Evolutionary conservation across 2,888 invertebrate genomes (phyloP).

Genomic region (Phymatocera aterrima): DNA sequence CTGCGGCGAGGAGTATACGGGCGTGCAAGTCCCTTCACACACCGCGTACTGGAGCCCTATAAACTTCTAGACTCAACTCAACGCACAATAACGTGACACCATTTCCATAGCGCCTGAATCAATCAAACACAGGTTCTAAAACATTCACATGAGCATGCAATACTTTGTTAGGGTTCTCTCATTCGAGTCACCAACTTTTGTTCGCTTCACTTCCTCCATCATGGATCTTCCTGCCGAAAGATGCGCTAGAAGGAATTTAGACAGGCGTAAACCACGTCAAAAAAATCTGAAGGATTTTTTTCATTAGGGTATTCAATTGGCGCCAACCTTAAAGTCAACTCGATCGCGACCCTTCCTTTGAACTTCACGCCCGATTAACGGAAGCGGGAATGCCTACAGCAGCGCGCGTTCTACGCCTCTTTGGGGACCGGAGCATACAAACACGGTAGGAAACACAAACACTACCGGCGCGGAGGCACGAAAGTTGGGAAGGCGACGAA

Average conservation of each 20-base stretch:
- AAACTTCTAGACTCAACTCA: neutral
- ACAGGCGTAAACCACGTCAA: neutral
- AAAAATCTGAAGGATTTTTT: neutral
- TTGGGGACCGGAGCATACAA: slow-evolving; percentile 43
- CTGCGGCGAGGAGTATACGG: neutral
- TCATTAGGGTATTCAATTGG: slow-evolving; percentile 31
- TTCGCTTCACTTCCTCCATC: no score
- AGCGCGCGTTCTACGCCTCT: neutral
- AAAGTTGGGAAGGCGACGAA: slow-evolving; percentile 36
- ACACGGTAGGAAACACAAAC: slow-evolving; percentile 49
- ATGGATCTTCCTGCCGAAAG: neutral
- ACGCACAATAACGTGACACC: neutral
- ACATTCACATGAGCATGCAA: neutral
- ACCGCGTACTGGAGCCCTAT: slow-evolving; percentile 17
- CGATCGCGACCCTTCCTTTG: slow-evolving; percentile 37
- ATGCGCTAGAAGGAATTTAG: neutral
- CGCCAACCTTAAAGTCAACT: slow-evolving; percentile 11
- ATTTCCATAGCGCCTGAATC: neutral
- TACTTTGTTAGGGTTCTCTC: no score
- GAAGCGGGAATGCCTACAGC: slow-evolving; percentile 15
- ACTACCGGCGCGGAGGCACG: slow-evolving; percentile 44
- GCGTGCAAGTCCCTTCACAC: neutral
- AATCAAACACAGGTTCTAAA: neutral
- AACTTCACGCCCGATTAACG: slow-evolving; percentile 40
- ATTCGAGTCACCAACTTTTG: no score